Evolutionary conservation across 2,113 vertebrate species (phyloP), one percentile per base, ranked within the genome.

Genomic region (Apteryx owenii): DNA sequence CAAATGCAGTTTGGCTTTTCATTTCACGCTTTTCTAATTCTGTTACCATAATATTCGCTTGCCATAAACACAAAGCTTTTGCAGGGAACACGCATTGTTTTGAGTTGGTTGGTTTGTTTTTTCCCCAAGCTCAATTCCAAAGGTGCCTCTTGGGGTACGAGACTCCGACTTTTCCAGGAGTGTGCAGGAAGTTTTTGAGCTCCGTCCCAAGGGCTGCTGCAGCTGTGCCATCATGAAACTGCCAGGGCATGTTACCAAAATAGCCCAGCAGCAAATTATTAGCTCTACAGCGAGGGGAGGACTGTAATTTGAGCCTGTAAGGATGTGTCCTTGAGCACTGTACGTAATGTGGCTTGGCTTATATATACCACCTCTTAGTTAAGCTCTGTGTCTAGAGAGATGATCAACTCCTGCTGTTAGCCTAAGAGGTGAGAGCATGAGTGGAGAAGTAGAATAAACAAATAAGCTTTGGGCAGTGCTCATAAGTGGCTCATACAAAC

Each of bases 51-150:
- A 61, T 12, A 26, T 78, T 80, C 44, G 16, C 17, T 29, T 68
- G 68, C 68, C 69, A 54, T 54, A 40, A 75, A 40, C 64, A 12
- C 0, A 0, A 15, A 19, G 40, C 9, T 36, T 28, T 58, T 26
- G 48, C 0, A 2, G 51, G 29, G 48, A 77, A 7, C 31, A 0
- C 0, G 0, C 1, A 0, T 44, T 2, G 0, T 18, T 65, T 65
- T 22, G 25, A 42, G 64, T 42, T 16, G 25, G 38, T 65, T 16
- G 16, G 64, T 28, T 65, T 5, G 38, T 18, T 36, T 17, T n/a
- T 75, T 71, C 75, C 62, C n/a, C 9, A 1, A 36, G n/a, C 20
- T 44, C 0, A 0, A 0, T 26, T 50, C 29, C 0, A 0, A 22
- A 8, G 0, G 13, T 23, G 53, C 38, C 31, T 46, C 50, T 54